A percentile compares a stretch with the other conserved stretches of the same genome.
Conservation (phyloP, 2,888 invertebrate species). For the Diploptera punctata region DNA sequence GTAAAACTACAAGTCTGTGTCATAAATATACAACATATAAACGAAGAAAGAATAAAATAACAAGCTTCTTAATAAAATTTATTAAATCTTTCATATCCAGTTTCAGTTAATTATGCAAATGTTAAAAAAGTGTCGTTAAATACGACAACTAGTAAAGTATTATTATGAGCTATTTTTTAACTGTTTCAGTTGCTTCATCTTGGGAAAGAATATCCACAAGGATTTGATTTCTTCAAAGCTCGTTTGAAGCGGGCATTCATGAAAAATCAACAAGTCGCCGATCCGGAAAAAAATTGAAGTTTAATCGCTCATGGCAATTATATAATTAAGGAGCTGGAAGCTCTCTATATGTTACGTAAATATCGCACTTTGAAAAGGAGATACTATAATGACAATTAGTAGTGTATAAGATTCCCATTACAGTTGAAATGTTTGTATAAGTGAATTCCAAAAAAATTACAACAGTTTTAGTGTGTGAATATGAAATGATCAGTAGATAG, state of each 20-base stretch:
- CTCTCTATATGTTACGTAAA: slow-evolving; percentile 92
- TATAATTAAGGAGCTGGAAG: slow-evolving; percentile 92
- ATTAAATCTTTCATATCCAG: slow-evolving; percentile 14
- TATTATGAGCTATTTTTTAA: not conserved
- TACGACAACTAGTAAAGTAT: too few species aligned
- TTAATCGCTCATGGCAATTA: slow-evolving; percentile 87
- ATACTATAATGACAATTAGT: slow-evolving; percentile 65
- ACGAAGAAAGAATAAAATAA: too few species aligned
- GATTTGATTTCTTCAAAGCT: slow-evolving; percentile 81
- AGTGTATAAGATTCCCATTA: slow-evolving; percentile 75
- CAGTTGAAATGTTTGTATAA: too few species aligned
- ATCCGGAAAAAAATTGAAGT: slow-evolving; percentile 72
- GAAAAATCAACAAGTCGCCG: slow-evolving; percentile 80
- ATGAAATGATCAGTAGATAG: too few species aligned
- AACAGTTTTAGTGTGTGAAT: too few species aligned
- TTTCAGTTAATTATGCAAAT: too few species aligned
- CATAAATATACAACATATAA: too few species aligned
- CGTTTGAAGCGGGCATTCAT: slow-evolving; percentile 83
- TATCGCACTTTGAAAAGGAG: slow-evolving; percentile 92
- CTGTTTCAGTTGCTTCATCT: slow-evolving; percentile 81
- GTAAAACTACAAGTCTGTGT: too few species aligned
- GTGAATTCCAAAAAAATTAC: too few species aligned
- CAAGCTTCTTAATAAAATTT: too few species aligned
- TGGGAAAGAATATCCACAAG: slow-evolving; percentile 92
- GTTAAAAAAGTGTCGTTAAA: too few species aligned